Percentiles rank a stretch among this genome's conserved stretches.
Conservation (phyloP, 1,140 invertebrate species). For the Habropoda laboriosa region DNA sequence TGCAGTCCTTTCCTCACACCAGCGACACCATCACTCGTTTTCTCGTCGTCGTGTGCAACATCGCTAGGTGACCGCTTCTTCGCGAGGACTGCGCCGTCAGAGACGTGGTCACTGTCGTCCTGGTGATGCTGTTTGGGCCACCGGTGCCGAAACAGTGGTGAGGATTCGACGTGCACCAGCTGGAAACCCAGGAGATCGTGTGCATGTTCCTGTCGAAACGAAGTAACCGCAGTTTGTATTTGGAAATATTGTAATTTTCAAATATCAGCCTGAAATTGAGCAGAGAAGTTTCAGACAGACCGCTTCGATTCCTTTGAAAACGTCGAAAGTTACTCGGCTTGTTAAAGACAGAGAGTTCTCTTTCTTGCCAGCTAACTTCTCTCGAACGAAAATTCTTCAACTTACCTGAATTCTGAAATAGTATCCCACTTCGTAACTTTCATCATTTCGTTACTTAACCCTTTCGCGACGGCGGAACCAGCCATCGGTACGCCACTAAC, state of each 20-base stretch:
- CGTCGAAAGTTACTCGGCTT: too few species aligned
- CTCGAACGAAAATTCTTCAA: too few species aligned
- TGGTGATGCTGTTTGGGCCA: constrained; percentile 68
- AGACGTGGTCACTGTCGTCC: constrained; percentile 78
- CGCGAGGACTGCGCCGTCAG: constrained; percentile 78
- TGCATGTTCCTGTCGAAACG: constrained; percentile 75
- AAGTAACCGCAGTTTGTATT: constrained; percentile 2
- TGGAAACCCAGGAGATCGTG: constrained; percentile 77
- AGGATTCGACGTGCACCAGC: constrained; percentile 75
- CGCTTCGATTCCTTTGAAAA: too few species aligned
- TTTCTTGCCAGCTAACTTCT: too few species aligned
- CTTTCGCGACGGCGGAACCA: too few species aligned
- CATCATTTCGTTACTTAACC: too few species aligned
- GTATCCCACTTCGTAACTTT: too few species aligned
- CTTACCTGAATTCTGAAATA: too few species aligned
- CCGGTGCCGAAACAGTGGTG: constrained; percentile 76
- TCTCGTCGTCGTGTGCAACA: constrained; percentile 72
- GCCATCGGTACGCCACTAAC: too few species aligned
- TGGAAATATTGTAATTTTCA: neutral
- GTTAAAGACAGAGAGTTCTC: too few species aligned
- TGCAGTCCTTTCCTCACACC: constrained; percentile 61
- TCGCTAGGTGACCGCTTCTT: constrained; percentile 73
- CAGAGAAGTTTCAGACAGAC: too few species aligned
- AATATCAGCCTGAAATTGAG: too few species aligned
- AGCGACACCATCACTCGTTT: constrained; percentile 79